Conservation (phyloP, 2,888 invertebrate genomes). For the Hedychridium roseum region DNA sequence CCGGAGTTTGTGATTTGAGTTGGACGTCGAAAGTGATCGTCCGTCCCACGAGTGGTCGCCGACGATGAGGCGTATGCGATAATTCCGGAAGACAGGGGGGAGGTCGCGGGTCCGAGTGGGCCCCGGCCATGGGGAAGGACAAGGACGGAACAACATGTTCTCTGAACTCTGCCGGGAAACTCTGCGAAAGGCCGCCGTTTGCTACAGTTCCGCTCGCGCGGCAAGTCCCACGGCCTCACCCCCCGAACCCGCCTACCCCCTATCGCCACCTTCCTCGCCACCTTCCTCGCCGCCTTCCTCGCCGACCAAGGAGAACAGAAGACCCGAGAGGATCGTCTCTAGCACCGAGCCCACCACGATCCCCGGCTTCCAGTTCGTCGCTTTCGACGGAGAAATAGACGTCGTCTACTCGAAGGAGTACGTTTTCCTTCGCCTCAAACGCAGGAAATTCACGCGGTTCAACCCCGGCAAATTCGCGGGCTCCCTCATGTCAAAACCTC, state of each 20-base stretch:
- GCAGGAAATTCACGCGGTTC: no score
- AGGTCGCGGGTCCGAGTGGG: constrained; percentile 40
- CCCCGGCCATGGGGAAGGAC: constrained; percentile 64
- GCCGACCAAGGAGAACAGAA: constrained; percentile 54
- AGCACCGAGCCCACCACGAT: background rate
- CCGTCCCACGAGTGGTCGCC: no score
- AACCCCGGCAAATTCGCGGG: no score
- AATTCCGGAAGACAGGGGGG: background rate
- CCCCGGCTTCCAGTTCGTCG: background rate
- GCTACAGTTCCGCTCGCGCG: constrained; percentile 61
- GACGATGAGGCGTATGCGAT: no score
- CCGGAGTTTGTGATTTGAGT: no score
- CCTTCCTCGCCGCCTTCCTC: constrained; percentile 61
- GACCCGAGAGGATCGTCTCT: constrained; percentile 14
- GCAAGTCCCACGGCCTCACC: constrained; percentile 60
- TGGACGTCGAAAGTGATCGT: no score
- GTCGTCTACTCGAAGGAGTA: constrained; percentile 49
- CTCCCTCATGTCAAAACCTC: no score
- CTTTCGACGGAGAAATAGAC: constrained; percentile 9
- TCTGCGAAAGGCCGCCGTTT: constrained; percentile 66
- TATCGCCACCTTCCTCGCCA: no score
- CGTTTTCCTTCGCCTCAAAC: constrained; percentile 34
- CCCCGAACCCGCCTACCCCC: no score
- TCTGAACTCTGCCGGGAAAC: constrained; percentile 68
- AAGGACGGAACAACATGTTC: constrained; percentile 66